These are phyloP conservation scores for Drosophila repleta DNA, from an alignment of 1,140 invertebrate species.

Conservation along the genomic window DNA sequence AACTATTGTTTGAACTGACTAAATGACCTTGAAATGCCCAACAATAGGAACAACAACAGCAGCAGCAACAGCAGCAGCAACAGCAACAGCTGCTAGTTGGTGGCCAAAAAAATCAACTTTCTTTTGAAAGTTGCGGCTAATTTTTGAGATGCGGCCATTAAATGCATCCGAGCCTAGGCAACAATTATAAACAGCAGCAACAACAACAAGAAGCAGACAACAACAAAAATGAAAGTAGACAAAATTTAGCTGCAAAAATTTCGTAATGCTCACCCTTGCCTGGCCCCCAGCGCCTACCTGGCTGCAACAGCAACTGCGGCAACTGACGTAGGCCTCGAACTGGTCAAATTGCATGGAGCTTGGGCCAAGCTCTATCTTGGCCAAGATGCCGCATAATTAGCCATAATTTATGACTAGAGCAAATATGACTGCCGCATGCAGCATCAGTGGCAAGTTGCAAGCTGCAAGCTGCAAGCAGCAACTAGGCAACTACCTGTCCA, in stretches of 20 bases:
- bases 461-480: constrained; percentile 14
- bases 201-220: constrained; percentile 12
- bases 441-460: constrained; percentile 23
- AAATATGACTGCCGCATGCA: constrained; percentile 35
- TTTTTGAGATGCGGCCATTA: constrained; percentile 36
- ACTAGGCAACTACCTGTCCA: constrained; percentile 20
- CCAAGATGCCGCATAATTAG: constrained; percentile 80
- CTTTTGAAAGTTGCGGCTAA: constrained; percentile 58
- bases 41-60: neutral
- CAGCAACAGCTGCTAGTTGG: neutral
- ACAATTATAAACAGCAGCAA: constrained; percentile 40
- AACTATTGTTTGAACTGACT: constrained; percentile 57
- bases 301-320: constrained; percentile 24
- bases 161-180: constrained; percentile 50
- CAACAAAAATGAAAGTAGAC: constrained; percentile 52
- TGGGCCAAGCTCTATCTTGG: constrained; percentile 61
- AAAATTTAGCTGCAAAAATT: constrained; percentile 51
- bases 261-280: constrained; percentile 45
- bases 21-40: constrained; percentile 59
- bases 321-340: constrained; percentile 38
- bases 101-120: constrained; percentile 57
- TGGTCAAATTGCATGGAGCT: constrained; percentile 73
- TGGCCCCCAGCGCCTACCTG: constrained; percentile 8
- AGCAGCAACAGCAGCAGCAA: constrained; percentile 24
- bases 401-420: constrained; percentile 72